A percentile compares a stretch with the other conserved stretches of the same genome.
Conservation (phyloP, 1,140 invertebrate genomes). For the Drosophila virilis region DNA sequence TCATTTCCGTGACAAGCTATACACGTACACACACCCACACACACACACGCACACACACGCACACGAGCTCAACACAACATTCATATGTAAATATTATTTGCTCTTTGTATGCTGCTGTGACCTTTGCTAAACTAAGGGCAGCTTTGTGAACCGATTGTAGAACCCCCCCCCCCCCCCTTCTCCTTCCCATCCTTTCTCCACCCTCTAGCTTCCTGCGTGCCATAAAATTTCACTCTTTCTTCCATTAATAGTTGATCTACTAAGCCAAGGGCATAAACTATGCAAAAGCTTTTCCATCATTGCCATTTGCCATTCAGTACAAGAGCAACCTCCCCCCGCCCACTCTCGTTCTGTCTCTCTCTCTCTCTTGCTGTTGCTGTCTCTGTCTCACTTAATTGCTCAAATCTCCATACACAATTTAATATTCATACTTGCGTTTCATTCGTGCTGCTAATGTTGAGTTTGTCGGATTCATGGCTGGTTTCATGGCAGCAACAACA, state of each 20-base stretch:
- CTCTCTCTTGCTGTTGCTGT: constrained; percentile 20
- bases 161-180: not conserved
- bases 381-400: constrained; percentile 59
- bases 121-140: constrained; percentile 43
- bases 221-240: constrained; percentile 69
- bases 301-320: constrained; percentile 50
- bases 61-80: not conserved
- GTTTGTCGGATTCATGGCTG: constrained; percentile 17
- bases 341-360: too few species aligned
- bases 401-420: constrained; percentile 76
- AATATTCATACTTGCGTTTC: constrained; percentile 80
- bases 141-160: constrained; percentile 34
- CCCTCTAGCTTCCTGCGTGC: constrained; percentile 31
- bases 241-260: constrained; percentile 80
- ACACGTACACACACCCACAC: not conserved
- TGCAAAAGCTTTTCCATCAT: constrained; percentile 75
- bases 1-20: constrained; percentile 39
- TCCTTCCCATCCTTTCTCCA: too few species aligned
- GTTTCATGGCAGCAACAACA: constrained; percentile 7
- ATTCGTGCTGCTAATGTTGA: constrained; percentile 73
- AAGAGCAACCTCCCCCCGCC: constrained; percentile 2
- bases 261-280: constrained; percentile 72
- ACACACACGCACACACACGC: not conserved
- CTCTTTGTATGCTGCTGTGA: constrained; percentile 37
- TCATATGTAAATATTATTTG: constrained; percentile 47